Conservation (phyloP, 2,888 invertebrate genomes). For the Campoletis raptor region DNA sequence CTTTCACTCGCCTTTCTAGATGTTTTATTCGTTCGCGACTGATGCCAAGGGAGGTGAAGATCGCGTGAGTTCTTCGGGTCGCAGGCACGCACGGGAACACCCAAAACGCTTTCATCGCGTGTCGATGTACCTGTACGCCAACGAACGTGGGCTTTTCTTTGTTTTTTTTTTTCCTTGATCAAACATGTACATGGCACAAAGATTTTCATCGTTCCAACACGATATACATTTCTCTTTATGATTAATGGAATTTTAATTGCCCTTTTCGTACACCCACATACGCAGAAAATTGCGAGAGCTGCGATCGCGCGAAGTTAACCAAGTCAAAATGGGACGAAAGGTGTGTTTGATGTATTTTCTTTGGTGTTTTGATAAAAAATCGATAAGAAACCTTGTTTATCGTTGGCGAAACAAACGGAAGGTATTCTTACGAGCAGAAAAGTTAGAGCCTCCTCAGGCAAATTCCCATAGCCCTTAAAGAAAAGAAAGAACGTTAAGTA, state of each 20-base stretch:
- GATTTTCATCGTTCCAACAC: constrained; percentile 46
- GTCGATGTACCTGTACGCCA: constrained; percentile 31
- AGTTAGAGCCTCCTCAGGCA: neutral
- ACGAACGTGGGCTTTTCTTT: constrained; percentile 41
- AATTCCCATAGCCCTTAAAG: neutral
- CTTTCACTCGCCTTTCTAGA: constrained; percentile 1
- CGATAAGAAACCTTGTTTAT: neutral
- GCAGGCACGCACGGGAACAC: constrained; percentile 47
- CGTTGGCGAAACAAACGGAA: neutral
- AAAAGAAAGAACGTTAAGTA: constrained; percentile 18
- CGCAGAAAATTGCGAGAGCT: neutral
- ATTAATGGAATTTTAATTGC: constrained; percentile 66
- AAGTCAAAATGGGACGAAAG: neutral
- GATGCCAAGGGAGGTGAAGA: constrained; percentile 33
- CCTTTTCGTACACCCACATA: neutral
- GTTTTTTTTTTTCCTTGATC: constrained; percentile 9
- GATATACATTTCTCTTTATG: constrained; percentile 15
- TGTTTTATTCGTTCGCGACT: constrained; percentile 22
- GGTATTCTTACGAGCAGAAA: neutral
- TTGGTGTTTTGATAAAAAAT: neutral
- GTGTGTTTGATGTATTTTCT: neutral
- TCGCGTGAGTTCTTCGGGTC: constrained; percentile 60
- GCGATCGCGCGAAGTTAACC: neutral
- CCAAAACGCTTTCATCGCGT: constrained; percentile 59
- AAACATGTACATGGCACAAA: constrained; percentile 7